Conservation (phyloP, 2,888 invertebrate genomes). For the Sabellastarte sp. region DNA sequence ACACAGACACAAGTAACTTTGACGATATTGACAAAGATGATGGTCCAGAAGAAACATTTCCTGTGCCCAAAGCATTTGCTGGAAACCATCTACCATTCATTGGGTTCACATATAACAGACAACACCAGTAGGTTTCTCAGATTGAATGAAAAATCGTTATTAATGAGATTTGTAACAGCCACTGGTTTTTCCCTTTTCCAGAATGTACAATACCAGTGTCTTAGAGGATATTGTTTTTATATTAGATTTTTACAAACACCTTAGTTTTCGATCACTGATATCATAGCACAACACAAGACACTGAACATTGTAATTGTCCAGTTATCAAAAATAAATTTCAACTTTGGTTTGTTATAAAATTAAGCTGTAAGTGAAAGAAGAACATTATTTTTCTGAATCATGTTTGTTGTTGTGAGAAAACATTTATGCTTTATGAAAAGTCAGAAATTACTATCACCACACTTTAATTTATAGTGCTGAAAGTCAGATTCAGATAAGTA, state of each 20-base stretch:
- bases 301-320: too few relatives aligned
- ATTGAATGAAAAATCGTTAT: background rate
- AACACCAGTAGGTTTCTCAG: slow-evolving; percentile 69
- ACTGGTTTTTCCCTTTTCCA: background rate
- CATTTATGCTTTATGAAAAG: too few relatives aligned
- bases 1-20: slow-evolving; percentile 98
- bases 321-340: too few relatives aligned
- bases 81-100: slow-evolving; percentile 98
- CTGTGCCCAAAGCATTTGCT: slow-evolving; percentile 94
- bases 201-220: background rate
- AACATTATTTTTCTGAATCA: too few relatives aligned
- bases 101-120: slow-evolving; percentile 86
- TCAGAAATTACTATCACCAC: too few relatives aligned
- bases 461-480: too few relatives aligned
- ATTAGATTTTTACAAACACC: background rate
- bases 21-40: slow-evolving; percentile 96
- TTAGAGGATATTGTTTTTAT: background rate
- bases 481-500: too few relatives aligned
- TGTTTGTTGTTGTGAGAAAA: too few relatives aligned
- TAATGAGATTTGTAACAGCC: background rate
- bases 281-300: too few relatives aligned
- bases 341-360: too few relatives aligned
- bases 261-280: too few relatives aligned
- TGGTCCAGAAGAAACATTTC: slow-evolving; percentile 87
- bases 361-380: too few relatives aligned